phyloP scores from a whole-genome alignment of 1,140 invertebrate genomes.

The Muscidifurax raptorellus region DNA sequence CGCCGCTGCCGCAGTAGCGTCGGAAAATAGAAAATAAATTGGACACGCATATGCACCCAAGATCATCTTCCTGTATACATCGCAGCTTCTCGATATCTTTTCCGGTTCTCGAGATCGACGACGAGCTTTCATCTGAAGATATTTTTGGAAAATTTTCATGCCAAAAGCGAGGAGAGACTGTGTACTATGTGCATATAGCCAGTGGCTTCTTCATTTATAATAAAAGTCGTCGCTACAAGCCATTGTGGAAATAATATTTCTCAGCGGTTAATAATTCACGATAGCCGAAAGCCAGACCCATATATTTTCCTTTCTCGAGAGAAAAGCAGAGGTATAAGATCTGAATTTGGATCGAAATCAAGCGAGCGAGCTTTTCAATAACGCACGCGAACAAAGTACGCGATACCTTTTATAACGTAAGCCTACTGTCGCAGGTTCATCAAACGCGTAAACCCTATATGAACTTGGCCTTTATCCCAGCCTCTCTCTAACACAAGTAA shows the following conservation, averaged over 20 bases:
- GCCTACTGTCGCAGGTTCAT: not conserved
- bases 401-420: not conserved
- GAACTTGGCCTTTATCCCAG: too few species aligned
- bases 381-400: not conserved
- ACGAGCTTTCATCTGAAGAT: not conserved
- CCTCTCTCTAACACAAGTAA: not conserved
- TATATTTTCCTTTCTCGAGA: not conserved
- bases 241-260: not conserved
- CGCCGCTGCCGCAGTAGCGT: not conserved
- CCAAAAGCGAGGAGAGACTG: not conserved
- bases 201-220: too few species aligned
- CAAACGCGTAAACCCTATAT: not conserved
- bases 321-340: too few species aligned
- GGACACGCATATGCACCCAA: constrained; percentile 16
- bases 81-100: not conserved
- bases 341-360: not conserved
- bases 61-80: not conserved
- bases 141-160: not conserved
- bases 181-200: not conserved
- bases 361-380: not conserved
- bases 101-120: not conserved
- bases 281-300: not conserved
- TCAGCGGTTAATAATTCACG: not conserved
- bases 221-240: too few species aligned
- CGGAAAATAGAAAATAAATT: constrained; percentile 58